Conservation (phyloP, 2,888 invertebrate genomes). For the Drosophila cyrtoloma region DNA sequence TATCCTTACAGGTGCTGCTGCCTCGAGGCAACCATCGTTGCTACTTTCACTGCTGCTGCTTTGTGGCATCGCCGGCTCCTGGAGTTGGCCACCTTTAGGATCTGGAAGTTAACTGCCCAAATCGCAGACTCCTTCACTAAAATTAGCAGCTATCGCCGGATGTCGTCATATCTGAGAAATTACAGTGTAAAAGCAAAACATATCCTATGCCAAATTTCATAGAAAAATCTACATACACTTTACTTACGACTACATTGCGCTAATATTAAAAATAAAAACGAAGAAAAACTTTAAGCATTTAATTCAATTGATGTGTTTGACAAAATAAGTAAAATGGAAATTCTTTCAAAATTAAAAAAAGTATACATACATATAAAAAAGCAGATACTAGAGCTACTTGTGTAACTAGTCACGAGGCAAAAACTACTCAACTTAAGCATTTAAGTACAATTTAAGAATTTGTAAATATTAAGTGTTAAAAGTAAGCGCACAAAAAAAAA, state of each 20-base stretch:
- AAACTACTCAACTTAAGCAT: constrained; percentile 73
- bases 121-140: not conserved
- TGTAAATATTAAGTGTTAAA: constrained; percentile 66
- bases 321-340: constrained; percentile 18
- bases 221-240: constrained; percentile 58
- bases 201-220: constrained; percentile 82
- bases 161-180: constrained; percentile 20
- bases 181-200: constrained; percentile 61
- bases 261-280: constrained; percentile 21
- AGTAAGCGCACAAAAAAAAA: constrained; percentile 32
- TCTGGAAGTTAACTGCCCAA: constrained; percentile 62
- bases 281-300: constrained; percentile 14
- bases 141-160: not conserved
- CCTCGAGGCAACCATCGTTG: constrained; percentile 52
- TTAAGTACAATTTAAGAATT: constrained; percentile 60
- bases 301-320: constrained; percentile 56
- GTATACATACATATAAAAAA: not conserved
- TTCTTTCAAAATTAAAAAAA: constrained; percentile 42
- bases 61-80: constrained; percentile 35
- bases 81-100: constrained; percentile 50
- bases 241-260: constrained; percentile 42
- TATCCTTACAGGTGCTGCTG: constrained; percentile 50
- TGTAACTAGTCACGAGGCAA: constrained; percentile 44
- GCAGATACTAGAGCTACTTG: constrained; percentile 31
- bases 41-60: constrained; percentile 58